phyloP scores from a whole-genome alignment of 2,888 invertebrate species.

The Lycophotia porphyrea region DNA sequence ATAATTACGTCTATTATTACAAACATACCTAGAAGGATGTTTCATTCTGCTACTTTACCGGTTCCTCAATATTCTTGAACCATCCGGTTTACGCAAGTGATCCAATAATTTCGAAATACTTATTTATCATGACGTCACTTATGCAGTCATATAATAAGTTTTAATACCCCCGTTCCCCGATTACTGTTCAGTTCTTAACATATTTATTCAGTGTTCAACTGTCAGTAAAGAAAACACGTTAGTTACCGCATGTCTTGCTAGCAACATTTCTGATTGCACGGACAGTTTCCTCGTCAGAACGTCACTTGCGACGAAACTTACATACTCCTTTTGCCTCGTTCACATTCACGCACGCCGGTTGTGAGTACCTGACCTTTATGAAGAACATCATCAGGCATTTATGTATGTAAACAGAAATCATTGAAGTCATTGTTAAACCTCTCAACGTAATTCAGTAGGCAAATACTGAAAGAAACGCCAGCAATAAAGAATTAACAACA shows the following conservation, averaged over 20 bases:
- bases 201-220: neutral
- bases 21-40: constrained; percentile 3
- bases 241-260: neutral
- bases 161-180: neutral
- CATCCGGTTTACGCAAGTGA: constrained; percentile 10
- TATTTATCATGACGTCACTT: constrained; percentile 23
- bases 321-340: neutral
- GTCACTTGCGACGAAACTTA: neutral
- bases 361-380: neutral
- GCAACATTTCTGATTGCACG: neutral
- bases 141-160: neutral
- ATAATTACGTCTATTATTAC: neutral
- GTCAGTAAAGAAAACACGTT: neutral
- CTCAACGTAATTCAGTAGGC: neutral
- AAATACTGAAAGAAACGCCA: neutral
- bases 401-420: neutral
- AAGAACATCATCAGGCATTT: neutral
- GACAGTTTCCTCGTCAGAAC: neutral
- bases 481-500: neutral
- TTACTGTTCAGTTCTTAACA: neutral
- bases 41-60: neutral
- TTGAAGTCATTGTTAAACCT: neutral
- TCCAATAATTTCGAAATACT: constrained; percentile 15
- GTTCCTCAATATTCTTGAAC: constrained; percentile 39
- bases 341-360: neutral